phyloP scores from a whole-genome alignment of 2,797 vertebrate genomes.

The Simalia tracyae region DNA sequence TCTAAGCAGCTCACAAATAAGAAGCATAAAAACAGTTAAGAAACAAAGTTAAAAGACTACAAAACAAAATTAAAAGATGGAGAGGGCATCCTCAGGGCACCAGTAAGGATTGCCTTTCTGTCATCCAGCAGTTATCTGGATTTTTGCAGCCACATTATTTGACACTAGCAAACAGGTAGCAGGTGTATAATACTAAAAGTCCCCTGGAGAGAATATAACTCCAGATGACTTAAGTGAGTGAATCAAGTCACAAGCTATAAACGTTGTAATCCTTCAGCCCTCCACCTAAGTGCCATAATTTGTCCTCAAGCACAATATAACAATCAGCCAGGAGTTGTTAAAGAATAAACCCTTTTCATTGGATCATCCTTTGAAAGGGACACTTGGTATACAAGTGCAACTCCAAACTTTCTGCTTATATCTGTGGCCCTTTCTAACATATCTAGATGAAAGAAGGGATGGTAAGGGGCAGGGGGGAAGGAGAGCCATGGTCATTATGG shows the following conservation, averaged over 20 bases:
- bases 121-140: not conserved
- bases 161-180: not conserved
- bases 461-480: not conserved
- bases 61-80: too few relatives aligned
- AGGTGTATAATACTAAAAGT: not conserved
- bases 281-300: not conserved
- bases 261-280: not conserved
- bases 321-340: not conserved
- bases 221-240: not conserved
- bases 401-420: conserved; percentile 8
- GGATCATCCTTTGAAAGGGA: not conserved
- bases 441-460: not conserved
- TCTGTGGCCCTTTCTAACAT: not conserved
- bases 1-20: too few relatives aligned
- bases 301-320: not conserved
- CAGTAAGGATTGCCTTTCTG: not conserved
- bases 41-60: too few relatives aligned
- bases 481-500: not conserved
- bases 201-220: not conserved
- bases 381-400: not conserved
- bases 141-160: not conserved
- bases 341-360: not conserved
- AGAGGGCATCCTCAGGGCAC: too few relatives aligned
- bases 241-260: not conserved
- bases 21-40: too few relatives aligned